Base-by-base conservation (phyloP, 2,113 vertebrate genomes). In the Herpetotheres cachinnans region DNA sequence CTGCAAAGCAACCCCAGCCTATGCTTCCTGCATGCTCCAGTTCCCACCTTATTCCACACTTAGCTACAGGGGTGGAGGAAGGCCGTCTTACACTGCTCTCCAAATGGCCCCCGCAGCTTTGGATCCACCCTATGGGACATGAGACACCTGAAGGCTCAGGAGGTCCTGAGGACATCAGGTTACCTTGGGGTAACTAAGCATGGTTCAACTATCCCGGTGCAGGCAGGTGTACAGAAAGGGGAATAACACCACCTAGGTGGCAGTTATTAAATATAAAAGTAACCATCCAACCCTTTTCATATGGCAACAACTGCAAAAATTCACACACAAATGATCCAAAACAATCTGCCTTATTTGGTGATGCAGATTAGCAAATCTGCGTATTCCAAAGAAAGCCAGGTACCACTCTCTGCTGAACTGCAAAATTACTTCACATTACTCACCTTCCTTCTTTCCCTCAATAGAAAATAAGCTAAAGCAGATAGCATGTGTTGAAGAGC, bases 21-120 rank as follows among this genome's bases (percentile, higher is more conserved):
- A 9, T 27, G 47, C 44, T 30, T 71, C 65, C 36, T 72, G 29
- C 66, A 65, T 1, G 4, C 54, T 54, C 11, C 44, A 11, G 16
- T 24, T 84, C 34, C 25, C 11, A 15, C 38, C 42, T 63, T 7
- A 44, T 16, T 7, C 38, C 4, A 1, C 21, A 4, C 36, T 27
- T 17, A 4, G 61, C 50, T 29, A 7, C 22, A 10, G 16, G 19
- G 40, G 22, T 13, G 46, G 26, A 66, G 50, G 16, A 58, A 55
- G 14, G 40, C 15, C 18, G 24, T 5, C 1, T 8, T 7, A 17
- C 5, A 6, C 7, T 10, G 38, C 56, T 80, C 13, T 46, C 36
- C 40, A 17, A 58, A 12, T 0, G 1, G 58, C 32, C 52, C 66
- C 54, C 1, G 2, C 14, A 50, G 38, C 30, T 25, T 6, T 3